Evolutionary conservation across 2,888 invertebrate species (phyloP).

Genomic region (Boloria selene): DNA sequence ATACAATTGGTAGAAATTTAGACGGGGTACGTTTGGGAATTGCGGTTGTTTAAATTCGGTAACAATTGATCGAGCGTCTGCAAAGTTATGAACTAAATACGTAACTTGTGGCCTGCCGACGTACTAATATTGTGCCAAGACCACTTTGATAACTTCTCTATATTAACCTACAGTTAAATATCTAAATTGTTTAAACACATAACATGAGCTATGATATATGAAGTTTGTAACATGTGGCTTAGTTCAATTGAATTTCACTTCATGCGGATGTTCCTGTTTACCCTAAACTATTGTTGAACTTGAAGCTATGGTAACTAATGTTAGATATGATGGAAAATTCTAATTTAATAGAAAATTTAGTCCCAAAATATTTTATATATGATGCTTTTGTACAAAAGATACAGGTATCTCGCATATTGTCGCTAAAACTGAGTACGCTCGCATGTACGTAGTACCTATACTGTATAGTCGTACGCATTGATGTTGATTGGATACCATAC

Average conservation of each 20-base stretch:
- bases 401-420: neutral
- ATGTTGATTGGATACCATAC: constrained; percentile 33
- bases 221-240: constrained; percentile 30
- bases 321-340: neutral
- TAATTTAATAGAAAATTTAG: neutral
- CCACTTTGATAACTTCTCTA: constrained; percentile 43
- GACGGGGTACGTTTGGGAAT: constrained; percentile 41
- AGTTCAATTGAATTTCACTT: constrained; percentile 33
- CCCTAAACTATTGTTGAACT: neutral
- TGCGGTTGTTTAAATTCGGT: constrained; percentile 46
- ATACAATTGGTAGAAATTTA: constrained; percentile 43
- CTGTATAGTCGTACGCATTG: constrained; percentile 22
- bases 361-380: neutral
- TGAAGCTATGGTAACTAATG: neutral
- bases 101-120: constrained; percentile 49
- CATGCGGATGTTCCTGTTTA: constrained; percentile 5
- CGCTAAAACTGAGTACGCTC: neutral
- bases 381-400: neutral
- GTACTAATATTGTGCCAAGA: constrained; percentile 49
- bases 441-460: neutral
- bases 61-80: constrained; percentile 59
- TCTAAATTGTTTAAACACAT: constrained; percentile 36
- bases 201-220: constrained; percentile 35
- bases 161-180: constrained; percentile 40
- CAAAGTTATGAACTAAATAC: constrained; percentile 56